Evolutionary conservation across 2,113 vertebrate genomes (phyloP), one percentile per base, ranked within the genome.

Genomic region (Corythornis madagascariensis): DNA sequence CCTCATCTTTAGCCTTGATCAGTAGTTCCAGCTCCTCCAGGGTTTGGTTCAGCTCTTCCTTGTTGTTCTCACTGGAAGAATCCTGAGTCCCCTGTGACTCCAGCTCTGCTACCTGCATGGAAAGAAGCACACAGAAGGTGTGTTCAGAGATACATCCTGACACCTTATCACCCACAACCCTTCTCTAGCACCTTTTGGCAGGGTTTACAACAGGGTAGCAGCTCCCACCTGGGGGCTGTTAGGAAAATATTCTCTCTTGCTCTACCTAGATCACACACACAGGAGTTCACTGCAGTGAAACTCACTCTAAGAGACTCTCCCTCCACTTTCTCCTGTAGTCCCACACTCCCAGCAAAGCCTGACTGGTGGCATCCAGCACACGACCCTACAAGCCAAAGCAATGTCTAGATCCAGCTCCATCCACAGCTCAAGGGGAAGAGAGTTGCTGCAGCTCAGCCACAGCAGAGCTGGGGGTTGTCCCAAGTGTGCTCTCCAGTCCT

Each of bases 1-100:
- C 99, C 98, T 99, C 98, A 4, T 99, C 99, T 74, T 98, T 99
- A 40, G 98, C 98, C 95, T 99, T 99, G 87, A 99, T 97, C 66
- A 99, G 96, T 2, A 98, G 97, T 79, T 99, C 99, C 95, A 99
- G 97, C 87, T 99, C 98, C 92, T 98, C 98, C 95, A 99, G 94
- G 3, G 97, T 98, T 33, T 98, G 98, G 47, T 97, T 97, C 31
- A 98, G 95, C 66, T 98, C 98, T 22, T 99, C 98, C 91, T 98
- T 99, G 94, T 97, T 97, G n/a, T 96, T 92, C 16, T 98, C 98
- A 0, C 97, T 96, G 70, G 97, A 95, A 12, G 97, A 96, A 3
- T 98, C 97, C 0, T 88, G 96, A 4, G 97, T 92, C 1, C 97
- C 98, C 63, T 99, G 99, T 1, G 98, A 95, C 95, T 99, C 99